Conservation (phyloP, 2,797 vertebrate species). For the Pseudochaenichthys georgianus region DNA sequence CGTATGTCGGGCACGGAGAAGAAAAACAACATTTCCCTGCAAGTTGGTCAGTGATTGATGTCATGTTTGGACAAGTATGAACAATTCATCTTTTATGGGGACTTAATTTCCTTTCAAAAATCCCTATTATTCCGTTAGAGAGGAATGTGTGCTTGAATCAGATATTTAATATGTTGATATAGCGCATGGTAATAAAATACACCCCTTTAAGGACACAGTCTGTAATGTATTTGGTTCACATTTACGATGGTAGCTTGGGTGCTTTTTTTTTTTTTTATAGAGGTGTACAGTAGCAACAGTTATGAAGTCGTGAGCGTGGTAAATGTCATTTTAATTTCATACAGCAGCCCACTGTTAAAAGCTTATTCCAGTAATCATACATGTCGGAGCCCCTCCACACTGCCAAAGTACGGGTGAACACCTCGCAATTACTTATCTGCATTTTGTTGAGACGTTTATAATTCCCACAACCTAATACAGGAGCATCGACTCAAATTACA, state of each 20-base stretch:
- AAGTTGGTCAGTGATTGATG: slow-evolving; percentile 71
- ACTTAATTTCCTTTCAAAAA: slow-evolving; percentile 73
- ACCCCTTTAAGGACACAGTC: slow-evolving; percentile 30
- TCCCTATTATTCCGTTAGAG: slow-evolving; percentile 60
- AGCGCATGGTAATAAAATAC: slow-evolving; percentile 42
- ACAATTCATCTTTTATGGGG: slow-evolving; percentile 66
- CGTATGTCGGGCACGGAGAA: slow-evolving; percentile 70
- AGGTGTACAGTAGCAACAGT: slow-evolving; percentile 24
- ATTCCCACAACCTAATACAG: slow-evolving; percentile 89
- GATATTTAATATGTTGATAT: slow-evolving; percentile 51
- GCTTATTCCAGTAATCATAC: slow-evolving; percentile 85
- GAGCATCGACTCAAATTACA: slow-evolving; percentile 93
- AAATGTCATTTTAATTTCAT: slow-evolving; percentile 62
- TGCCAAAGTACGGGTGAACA: slow-evolving; percentile 83
- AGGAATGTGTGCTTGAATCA: slow-evolving; percentile 56
- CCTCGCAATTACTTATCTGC: slow-evolving; percentile 88
- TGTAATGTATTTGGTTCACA: slow-evolving; percentile 48
- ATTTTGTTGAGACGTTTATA: slow-evolving; percentile 89
- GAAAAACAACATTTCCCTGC: slow-evolving; percentile 69
- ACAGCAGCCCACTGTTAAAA: slow-evolving; percentile 61
- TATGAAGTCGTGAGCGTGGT: slow-evolving; percentile 28
- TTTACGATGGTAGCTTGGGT: slow-evolving; percentile 42
- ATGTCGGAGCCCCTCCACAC: slow-evolving; percentile 72
- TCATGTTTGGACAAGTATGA: slow-evolving; percentile 79
- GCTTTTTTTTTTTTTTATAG: slow-evolving; percentile 31